phyloP scores from a whole-genome alignment of 2,888 invertebrate species.

The Calliphora vomitoria region DNA sequence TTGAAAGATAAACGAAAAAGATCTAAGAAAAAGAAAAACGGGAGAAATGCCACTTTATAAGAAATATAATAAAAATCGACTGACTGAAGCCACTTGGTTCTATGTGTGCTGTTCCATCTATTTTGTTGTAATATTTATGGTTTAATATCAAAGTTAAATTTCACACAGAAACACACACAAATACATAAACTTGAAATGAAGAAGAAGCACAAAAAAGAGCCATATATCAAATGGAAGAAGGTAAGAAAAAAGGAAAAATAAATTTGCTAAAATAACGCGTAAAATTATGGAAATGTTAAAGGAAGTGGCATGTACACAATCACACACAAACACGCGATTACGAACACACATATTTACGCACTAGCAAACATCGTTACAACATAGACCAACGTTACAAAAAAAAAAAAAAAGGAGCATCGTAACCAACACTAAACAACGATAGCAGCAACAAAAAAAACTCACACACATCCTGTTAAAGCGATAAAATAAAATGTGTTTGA shows the following conservation, averaged over 20 bases:
- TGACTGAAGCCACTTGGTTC: conserved; percentile 1
- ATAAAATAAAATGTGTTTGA: conserved; percentile 37
- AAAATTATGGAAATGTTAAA: conserved; percentile 61
- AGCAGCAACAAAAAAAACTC: neutral
- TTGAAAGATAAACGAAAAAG: conserved; percentile 1
- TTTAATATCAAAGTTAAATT: conserved; percentile 58
- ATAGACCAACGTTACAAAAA: conserved; percentile 19
- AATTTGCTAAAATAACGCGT: conserved; percentile 61
- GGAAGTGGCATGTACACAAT: conserved; percentile 45
- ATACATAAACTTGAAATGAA: neutral
- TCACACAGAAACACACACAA: conserved; percentile 20
- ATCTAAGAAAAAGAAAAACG: neutral
- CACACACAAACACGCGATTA: neutral
- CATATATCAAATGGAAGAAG: conserved; percentile 48
- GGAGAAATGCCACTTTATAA: conserved; percentile 2
- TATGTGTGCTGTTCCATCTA: neutral
- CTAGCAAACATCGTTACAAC: neutral
- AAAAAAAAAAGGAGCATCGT: neutral
- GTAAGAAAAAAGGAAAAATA: conserved; percentile 41
- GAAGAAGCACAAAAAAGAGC: conserved; percentile 9
- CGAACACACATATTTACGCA: neutral
- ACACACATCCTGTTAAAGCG: conserved; percentile 31
- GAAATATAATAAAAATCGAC: conserved; percentile 25
- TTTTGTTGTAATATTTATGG: conserved; percentile 52
- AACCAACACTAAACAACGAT: neutral